These are phyloP conservation scores for Nyctalus aviator DNA, from an alignment of 2,797 vertebrate species.

Conservation along the genomic window DNA sequence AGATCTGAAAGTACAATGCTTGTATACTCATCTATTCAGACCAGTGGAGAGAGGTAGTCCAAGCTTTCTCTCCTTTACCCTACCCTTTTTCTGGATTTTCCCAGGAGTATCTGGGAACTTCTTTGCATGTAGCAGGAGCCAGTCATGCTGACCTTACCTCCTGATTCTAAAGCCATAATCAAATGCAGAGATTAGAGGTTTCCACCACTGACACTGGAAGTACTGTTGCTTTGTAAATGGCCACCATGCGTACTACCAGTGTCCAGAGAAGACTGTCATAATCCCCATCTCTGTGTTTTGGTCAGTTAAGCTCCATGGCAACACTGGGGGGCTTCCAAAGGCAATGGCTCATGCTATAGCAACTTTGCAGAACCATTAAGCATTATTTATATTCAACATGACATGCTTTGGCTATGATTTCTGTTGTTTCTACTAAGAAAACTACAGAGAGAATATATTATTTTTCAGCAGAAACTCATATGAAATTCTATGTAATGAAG, in stretches of 20 bases:
- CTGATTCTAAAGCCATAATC: not conserved
- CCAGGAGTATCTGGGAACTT: not conserved
- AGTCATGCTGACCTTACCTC: not conserved
- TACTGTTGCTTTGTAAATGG: not conserved
- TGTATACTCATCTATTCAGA: not conserved
- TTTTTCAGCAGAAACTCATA: too few relatives aligned
- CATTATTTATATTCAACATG: not conserved
- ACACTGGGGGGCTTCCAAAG: not conserved
- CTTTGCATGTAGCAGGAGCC: not conserved
- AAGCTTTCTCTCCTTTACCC: not conserved
- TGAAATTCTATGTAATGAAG: too few relatives aligned
- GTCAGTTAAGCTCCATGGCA: not conserved
- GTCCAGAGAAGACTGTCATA: not conserved
- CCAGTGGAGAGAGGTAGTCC: not conserved
- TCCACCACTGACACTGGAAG: not conserved
- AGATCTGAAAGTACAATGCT: not conserved
- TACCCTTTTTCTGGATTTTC: not conserved
- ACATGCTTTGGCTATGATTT: not conserved
- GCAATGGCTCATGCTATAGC: not conserved
- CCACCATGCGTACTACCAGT: rapidly evolving
- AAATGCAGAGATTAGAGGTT: not conserved
- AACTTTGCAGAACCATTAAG: not conserved
- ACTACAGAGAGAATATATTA: too few relatives aligned
- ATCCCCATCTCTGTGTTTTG: not conserved
- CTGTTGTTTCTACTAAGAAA: not conserved